These are phyloP conservation scores for Setophaga kirtlandii DNA, from an alignment of 2,113 vertebrate genomes.

Conservation along the genomic window DNA sequence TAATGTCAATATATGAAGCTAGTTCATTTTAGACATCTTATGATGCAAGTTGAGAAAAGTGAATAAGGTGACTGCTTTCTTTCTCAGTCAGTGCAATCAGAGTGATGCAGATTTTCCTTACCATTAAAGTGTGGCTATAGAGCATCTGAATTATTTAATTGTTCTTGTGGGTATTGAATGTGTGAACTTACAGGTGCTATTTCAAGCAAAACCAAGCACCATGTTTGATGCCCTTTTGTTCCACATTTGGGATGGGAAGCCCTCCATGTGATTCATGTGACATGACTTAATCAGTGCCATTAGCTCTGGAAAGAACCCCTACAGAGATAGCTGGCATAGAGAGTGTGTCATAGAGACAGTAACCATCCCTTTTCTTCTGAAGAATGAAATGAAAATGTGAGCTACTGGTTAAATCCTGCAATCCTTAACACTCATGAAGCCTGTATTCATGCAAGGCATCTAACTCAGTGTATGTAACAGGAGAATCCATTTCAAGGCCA, in stretches of 20 bases:
- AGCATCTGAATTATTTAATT: background rate
- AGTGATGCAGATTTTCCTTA: background rate
- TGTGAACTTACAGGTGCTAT: background rate
- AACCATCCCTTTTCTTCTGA: background rate
- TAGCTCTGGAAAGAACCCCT: background rate
- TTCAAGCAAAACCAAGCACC: background rate
- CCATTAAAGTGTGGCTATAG: background rate
- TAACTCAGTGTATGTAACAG: background rate
- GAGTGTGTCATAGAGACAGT: background rate
- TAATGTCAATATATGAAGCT: background rate
- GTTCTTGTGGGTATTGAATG: background rate
- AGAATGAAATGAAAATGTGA: background rate
- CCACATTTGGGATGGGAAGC: background rate
- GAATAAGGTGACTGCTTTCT: background rate
- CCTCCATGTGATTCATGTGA: background rate
- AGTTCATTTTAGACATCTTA: background rate
- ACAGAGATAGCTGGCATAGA: background rate
- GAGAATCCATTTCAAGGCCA: background rate
- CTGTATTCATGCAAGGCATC: background rate
- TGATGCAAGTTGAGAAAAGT: background rate
- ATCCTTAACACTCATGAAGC: background rate
- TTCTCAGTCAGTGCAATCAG: background rate
- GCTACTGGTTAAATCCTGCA: background rate
- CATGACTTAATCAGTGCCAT: background rate
- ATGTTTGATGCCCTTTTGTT: background rate